Conservation (phyloP, 2,888 invertebrate species). For the Pinctada fucata region DNA sequence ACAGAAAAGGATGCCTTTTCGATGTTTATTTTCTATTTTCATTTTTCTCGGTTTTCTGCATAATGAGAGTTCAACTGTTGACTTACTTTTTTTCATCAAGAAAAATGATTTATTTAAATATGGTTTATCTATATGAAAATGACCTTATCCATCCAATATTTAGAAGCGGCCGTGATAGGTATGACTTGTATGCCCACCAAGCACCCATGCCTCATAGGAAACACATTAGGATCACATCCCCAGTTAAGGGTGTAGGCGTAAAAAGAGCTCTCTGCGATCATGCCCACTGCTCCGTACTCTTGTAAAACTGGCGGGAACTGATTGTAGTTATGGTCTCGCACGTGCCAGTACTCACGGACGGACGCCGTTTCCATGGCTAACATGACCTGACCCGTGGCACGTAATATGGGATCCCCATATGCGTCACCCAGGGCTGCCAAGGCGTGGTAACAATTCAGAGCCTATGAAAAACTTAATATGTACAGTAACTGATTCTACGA, state of each 20-base stretch:
- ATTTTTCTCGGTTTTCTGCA: too few species aligned
- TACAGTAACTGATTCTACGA: background rate
- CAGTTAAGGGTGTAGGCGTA: slow-evolving; percentile 67
- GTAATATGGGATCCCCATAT: slow-evolving; percentile 49
- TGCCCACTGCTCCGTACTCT: slow-evolving; percentile 60
- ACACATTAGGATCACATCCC: slow-evolving; percentile 65
- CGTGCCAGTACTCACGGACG: slow-evolving; percentile 67
- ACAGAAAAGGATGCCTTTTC: too few species aligned
- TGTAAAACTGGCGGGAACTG: slow-evolving; percentile 63
- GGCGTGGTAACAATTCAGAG: slow-evolving; percentile 64
- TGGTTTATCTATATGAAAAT: too few species aligned
- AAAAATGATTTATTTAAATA: too few species aligned
- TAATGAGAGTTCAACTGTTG: too few species aligned
- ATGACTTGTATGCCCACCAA: slow-evolving; percentile 67
- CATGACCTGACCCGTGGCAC: slow-evolving; percentile 59
- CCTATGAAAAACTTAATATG: slow-evolving; percentile 42
- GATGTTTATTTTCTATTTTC: too few species aligned
- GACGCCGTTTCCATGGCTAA: slow-evolving; percentile 64
- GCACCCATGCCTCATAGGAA: slow-evolving; percentile 67
- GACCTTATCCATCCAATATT: slow-evolving; percentile 65
- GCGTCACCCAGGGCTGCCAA: slow-evolving; percentile 64
- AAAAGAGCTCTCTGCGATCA: slow-evolving; percentile 62
- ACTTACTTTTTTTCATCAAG: too few species aligned
- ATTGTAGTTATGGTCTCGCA: slow-evolving; percentile 56
- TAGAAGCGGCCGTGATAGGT: slow-evolving; percentile 63